Conservation (phyloP, 2,797 vertebrate species). For the Acestrorhynchus altus region DNA sequence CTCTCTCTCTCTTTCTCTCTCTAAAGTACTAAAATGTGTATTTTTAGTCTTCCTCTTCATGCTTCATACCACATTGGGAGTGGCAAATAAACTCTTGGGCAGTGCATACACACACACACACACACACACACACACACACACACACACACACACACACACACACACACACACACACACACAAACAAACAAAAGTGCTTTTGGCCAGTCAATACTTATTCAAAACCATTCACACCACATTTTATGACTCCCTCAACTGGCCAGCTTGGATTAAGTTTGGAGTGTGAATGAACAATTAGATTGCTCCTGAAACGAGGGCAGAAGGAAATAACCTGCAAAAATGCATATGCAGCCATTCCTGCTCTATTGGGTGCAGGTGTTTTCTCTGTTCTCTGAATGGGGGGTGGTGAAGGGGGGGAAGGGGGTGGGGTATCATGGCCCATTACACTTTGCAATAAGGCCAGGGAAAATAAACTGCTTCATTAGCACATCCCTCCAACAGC, state of each 20-base stretch:
- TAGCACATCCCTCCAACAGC: slow-evolving; percentile 52
- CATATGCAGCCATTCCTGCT: slow-evolving; percentile 18
- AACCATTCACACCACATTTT: slow-evolving; percentile 21
- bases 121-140: no score
- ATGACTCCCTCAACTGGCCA: neutral
- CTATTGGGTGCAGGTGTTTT: slow-evolving; percentile 31
- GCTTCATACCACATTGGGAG: slow-evolving; percentile 10
- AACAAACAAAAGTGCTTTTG: neutral
- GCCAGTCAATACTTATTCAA: neutral
- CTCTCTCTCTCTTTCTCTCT: neutral
- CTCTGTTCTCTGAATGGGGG: neutral
- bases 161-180: neutral
- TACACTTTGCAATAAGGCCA: slow-evolving; percentile 51
- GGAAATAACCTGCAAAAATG: slow-evolving; percentile 21
- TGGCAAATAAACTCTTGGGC: slow-evolving; percentile 13
- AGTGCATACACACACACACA: neutral
- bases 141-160: neutral
- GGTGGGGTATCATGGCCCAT: slow-evolving; percentile 48
- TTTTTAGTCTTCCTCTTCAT: neutral
- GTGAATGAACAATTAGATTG: slow-evolving; percentile 27
- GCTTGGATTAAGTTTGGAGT: slow-evolving; percentile 24
- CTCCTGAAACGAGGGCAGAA: slow-evolving; percentile 30
- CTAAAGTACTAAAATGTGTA: neutral
- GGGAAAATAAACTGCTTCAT: slow-evolving; percentile 62
- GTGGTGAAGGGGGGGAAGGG: neutral